A percentile compares a stretch with the other conserved stretches of the same genome.
Conservation (phyloP, 2,888 invertebrate genomes). For the Pemphredon lugubris region DNA sequence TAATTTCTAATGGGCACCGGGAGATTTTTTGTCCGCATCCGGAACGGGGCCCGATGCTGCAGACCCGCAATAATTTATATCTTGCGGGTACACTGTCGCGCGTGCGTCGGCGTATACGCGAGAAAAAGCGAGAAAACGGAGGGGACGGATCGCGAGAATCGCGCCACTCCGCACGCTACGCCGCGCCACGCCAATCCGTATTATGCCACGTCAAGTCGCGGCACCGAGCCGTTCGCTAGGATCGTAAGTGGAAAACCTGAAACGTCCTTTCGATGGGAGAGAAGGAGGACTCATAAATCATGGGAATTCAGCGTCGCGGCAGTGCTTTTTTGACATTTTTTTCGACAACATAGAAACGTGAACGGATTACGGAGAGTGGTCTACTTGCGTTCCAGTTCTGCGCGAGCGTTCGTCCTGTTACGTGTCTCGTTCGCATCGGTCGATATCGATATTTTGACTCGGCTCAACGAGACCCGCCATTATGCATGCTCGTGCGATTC, state of each 20-base stretch:
- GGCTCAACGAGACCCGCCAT: too few species aligned
- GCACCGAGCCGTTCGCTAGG: not conserved
- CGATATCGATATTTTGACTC: too few species aligned
- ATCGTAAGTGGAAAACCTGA: not conserved
- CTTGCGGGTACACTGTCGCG: constrained; percentile 46
- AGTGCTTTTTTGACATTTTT: too few species aligned
- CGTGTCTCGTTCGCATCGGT: too few species aligned
- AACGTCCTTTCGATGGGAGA: not conserved
- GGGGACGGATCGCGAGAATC: constrained; percentile 42
- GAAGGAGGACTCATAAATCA: too few species aligned
- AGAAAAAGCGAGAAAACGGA: constrained; percentile 58
- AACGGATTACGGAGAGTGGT: too few species aligned
- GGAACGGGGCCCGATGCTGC: constrained; percentile 28
- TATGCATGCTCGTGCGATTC: too few species aligned
- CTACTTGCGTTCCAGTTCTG: too few species aligned
- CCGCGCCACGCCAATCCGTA: constrained; percentile 18
- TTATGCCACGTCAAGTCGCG: not conserved
- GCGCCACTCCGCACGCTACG: constrained; percentile 34
- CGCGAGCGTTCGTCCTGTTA: too few species aligned
- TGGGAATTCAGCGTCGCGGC: too few species aligned
- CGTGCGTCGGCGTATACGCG: constrained; percentile 46
- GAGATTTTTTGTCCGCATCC: constrained; percentile 42
- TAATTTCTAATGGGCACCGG: constrained; percentile 65
- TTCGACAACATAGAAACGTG: not conserved
- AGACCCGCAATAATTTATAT: constrained; percentile 57